A percentile compares a stretch with the other conserved stretches of the same genome.
Evolutionary conservation across 2,888 invertebrate genomes (phyloP).

Genomic region (Spisula solida): DNA sequence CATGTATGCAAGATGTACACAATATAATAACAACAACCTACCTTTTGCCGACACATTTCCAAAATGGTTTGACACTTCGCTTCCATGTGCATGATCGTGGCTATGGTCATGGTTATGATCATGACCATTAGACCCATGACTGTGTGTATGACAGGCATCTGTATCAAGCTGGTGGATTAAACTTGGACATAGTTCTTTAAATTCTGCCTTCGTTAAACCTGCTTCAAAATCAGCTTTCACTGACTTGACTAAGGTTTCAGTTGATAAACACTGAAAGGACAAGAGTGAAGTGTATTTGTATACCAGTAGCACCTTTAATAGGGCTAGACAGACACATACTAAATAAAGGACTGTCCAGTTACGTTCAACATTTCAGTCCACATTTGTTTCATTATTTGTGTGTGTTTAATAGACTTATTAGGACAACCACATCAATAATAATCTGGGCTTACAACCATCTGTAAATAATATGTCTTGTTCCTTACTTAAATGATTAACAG

Average conservation of each 20-base stretch:
- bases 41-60: constrained; percentile 53
- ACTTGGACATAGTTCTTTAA: constrained; percentile 85
- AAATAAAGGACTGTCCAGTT: too few relatives aligned
- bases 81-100: constrained; percentile 37
- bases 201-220: constrained; percentile 73
- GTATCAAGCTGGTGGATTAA: constrained; percentile 85
- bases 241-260: constrained; percentile 48
- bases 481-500: too few relatives aligned
- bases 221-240: constrained; percentile 31
- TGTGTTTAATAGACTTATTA: too few relatives aligned
- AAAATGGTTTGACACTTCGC: background rate
- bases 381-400: too few relatives aligned
- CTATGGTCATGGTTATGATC: constrained; percentile 36
- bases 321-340: too few relatives aligned
- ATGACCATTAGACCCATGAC: constrained; percentile 37
- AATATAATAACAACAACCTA: background rate
- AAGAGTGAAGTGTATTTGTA: background rate
- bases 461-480: too few relatives aligned
- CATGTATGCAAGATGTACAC: too few relatives aligned
- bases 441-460: too few relatives aligned
- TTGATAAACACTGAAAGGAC: constrained; percentile 58
- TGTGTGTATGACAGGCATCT: constrained; percentile 67
- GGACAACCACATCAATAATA: too few relatives aligned
- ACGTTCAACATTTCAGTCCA: too few relatives aligned
- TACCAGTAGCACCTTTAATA: too few relatives aligned